A percentile compares a stretch with the other conserved stretches of the same genome.
phyloP scores from a whole-genome alignment of 2,797 vertebrate species.

The Picus viridis region DNA sequence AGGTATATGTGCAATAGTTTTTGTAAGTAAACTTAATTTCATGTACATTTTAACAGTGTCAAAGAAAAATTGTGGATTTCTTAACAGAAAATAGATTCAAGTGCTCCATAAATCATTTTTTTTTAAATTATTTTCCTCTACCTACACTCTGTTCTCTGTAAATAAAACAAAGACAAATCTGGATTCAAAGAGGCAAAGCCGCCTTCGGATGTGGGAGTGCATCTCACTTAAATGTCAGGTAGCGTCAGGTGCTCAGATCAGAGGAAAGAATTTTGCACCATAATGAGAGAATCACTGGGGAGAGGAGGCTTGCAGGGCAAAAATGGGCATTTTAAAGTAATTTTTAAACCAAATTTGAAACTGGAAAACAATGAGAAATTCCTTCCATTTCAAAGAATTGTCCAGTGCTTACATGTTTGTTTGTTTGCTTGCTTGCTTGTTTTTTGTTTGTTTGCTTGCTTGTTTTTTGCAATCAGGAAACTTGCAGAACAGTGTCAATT shows the following conservation, averaged over 20 bases:
- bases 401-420: neutral
- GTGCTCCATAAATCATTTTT: neutral
- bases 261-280: neutral
- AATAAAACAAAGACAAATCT: slow-evolving; percentile 18
- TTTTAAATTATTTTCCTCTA: neutral
- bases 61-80: neutral
- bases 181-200: neutral
- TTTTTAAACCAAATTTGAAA: neutral
- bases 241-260: slow-evolving; percentile 13
- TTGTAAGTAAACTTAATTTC: neutral
- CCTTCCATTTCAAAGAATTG: neutral
- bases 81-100: neutral
- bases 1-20: neutral
- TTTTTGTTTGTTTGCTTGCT: no score
- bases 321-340: neutral
- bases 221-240: slow-evolving; percentile 48
- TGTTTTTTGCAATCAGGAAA: neutral
- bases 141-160: neutral
- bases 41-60: neutral
- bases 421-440: no score
- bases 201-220: neutral
- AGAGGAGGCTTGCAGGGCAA: neutral
- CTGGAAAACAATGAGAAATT: neutral
- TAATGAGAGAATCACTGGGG: neutral
- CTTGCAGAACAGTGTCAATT: neutral